A percentile compares a stretch with the other conserved stretches of the same genome.
Evolutionary conservation across 2,888 invertebrate genomes (phyloP).

Genomic region (Nebria brevicollis): DNA sequence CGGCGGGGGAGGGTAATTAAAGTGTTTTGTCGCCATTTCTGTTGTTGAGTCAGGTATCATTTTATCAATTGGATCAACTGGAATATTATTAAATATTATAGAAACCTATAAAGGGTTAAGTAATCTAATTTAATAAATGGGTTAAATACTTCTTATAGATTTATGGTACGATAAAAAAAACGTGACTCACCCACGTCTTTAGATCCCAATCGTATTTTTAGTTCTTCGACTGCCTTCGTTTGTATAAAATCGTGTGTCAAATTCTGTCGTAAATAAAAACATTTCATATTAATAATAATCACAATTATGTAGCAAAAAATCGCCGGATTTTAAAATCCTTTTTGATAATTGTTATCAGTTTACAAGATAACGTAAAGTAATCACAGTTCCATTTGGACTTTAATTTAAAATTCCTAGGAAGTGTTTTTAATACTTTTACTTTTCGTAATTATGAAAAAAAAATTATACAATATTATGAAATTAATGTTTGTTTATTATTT

Average conservation of each 20-base stretch:
- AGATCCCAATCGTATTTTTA: conserved; percentile 58
- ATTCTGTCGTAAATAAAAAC: conserved; percentile 53
- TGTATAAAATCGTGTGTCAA: conserved; percentile 58
- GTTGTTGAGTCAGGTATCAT: conserved; percentile 61
- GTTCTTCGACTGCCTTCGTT: conserved; percentile 59
- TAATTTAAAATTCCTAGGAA: no score
- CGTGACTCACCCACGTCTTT: conserved; percentile 58
- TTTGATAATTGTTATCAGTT: neutral
- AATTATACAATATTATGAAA: neutral
- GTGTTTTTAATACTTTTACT: neutral
- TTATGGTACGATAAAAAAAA: conserved; percentile 17
- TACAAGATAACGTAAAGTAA: neutral
- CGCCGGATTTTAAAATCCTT: neutral
- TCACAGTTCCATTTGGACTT: neutral
- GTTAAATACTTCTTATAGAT: neutral
- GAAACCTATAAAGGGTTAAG: neutral
- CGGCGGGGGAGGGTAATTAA: conserved; percentile 52
- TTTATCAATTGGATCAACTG: neutral
- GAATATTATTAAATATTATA: neutral
- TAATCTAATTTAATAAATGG: neutral
- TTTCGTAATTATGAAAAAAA: neutral
- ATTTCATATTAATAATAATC: neutral
- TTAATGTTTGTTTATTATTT: neutral
- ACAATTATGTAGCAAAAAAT: neutral
- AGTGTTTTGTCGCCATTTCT: conserved; percentile 12